phyloP scores from a whole-genome alignment of 2,797 vertebrate genomes.

The Takifugu ocellatus region DNA sequence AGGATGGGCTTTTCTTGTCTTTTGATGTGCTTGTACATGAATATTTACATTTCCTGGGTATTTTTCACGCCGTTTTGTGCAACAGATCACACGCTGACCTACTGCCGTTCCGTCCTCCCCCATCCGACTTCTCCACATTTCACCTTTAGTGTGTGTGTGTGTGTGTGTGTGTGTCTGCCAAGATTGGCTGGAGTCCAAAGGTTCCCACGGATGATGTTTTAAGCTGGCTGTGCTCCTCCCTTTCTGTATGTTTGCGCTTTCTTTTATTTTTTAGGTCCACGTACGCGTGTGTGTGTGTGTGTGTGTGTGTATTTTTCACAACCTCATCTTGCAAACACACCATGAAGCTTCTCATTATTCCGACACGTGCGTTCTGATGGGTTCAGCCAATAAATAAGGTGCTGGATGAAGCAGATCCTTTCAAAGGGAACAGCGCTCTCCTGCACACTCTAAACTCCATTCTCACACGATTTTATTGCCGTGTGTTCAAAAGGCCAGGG shows the following conservation, averaged over 20 bases:
- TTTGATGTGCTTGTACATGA: conserved; percentile 14
- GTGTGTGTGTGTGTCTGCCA: background rate
- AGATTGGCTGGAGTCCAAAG: background rate
- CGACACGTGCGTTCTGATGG: background rate
- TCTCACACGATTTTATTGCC: too few relatives aligned
- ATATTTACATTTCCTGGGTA: too few relatives aligned
- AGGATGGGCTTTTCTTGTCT: background rate
- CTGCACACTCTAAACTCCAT: too few relatives aligned
- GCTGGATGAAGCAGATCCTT: too few relatives aligned
- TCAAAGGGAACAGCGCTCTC: too few relatives aligned
- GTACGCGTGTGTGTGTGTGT: background rate
- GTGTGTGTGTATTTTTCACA: conserved; percentile 3
- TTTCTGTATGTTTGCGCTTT: conserved; percentile 37
- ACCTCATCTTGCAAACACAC: conserved; percentile 13
- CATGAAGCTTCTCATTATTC: background rate
- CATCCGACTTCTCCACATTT: conserved; percentile 36
- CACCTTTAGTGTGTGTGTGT: conserved; percentile 23
- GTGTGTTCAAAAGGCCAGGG: background rate
- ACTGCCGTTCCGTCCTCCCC: conserved; percentile 29
- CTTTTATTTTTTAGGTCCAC: conserved; percentile 2
- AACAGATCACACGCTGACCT: conserved; percentile 25
- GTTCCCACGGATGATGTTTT: background rate
- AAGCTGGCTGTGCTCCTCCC: conserved; percentile 10
- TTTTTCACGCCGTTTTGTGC: too few relatives aligned
- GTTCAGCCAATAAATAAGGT: background rate